Conservation (phyloP, 2,797 vertebrate genomes). For the Anguilla pacifica region DNA sequence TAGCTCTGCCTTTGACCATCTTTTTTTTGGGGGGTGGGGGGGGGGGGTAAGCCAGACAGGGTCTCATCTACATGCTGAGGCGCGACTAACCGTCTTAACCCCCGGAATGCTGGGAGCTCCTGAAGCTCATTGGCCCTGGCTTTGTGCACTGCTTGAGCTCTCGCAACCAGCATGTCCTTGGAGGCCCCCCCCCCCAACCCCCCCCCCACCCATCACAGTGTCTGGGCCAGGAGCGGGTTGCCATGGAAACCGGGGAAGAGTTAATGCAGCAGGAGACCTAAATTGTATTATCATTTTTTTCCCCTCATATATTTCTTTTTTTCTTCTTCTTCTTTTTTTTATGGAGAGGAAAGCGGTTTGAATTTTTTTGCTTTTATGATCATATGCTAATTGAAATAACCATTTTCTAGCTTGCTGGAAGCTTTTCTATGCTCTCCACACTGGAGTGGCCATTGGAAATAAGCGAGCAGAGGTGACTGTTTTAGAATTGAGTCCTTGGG, state of each 20-base stretch:
- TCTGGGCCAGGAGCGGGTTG: constrained; percentile 59
- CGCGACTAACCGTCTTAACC: constrained; percentile 54
- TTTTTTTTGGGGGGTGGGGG: neutral
- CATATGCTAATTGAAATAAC: constrained; percentile 45
- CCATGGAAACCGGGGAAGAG: constrained; percentile 59
- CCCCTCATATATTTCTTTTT: constrained; percentile 1
- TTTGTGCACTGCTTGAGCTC: constrained; percentile 43
- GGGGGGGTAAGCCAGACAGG: constrained; percentile 3
- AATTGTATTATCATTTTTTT: constrained; percentile 57
- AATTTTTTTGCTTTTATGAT: constrained; percentile 31
- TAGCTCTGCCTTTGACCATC: constrained; percentile 20
- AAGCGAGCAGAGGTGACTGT: neutral
- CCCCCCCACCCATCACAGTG: constrained; percentile 48
- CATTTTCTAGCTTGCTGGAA: constrained; percentile 25
- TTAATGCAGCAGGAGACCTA: constrained; percentile 62
- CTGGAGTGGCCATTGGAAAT: neutral
- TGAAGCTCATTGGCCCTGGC: constrained; percentile 48
- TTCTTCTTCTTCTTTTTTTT: constrained; percentile 29
- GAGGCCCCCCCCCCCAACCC: constrained; percentile 39
- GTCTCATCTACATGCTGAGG: constrained; percentile 47
- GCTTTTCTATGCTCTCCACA: neutral
- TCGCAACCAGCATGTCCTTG: constrained; percentile 47
- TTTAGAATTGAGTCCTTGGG: neutral
- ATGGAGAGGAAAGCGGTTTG: constrained; percentile 31
- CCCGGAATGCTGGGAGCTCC: constrained; percentile 44